phyloP scores from a whole-genome alignment of 2,888 invertebrate genomes.

The Brachyptera risi region DNA sequence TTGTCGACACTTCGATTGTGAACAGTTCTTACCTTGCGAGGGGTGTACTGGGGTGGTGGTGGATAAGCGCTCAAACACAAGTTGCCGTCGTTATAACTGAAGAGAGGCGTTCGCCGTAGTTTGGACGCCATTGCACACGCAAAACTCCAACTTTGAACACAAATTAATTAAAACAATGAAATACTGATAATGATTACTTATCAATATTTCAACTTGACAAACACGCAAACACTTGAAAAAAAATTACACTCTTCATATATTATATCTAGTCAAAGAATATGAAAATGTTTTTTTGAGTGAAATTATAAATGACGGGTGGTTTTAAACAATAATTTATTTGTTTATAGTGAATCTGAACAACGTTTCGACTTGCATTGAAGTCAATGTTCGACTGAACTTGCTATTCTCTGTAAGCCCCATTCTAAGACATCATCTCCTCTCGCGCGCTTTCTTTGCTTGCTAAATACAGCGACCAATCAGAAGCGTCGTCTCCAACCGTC shows the following conservation, averaged over 20 bases:
- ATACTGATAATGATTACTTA: no score
- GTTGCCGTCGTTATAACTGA: slow-evolving; percentile 40
- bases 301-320: no score
- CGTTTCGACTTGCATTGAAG: background rate
- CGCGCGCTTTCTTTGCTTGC: slow-evolving; percentile 6
- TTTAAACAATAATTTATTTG: no score
- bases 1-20: no score
- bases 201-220: background rate
- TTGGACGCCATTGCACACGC: slow-evolving; percentile 45
- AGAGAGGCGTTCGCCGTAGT: slow-evolving; percentile 45
- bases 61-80: slow-evolving; percentile 38
- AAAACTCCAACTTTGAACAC: background rate
- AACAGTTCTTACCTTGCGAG: slow-evolving; percentile 35
- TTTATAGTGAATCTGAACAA: no score
- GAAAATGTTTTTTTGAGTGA: no score
- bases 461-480: no score
- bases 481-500: background rate
- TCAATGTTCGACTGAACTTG: slow-evolving; percentile 2
- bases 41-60: slow-evolving; percentile 17
- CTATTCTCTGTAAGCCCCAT: background rate
- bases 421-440: background rate
- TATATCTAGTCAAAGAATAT: no score
- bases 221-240: background rate
- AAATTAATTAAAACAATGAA: no score
- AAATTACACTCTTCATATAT: no score